Evolutionary conservation across 2,888 invertebrate species (phyloP), one percentile per base, ranked within the genome.

Genomic region (Coenonympha arcania): DNA sequence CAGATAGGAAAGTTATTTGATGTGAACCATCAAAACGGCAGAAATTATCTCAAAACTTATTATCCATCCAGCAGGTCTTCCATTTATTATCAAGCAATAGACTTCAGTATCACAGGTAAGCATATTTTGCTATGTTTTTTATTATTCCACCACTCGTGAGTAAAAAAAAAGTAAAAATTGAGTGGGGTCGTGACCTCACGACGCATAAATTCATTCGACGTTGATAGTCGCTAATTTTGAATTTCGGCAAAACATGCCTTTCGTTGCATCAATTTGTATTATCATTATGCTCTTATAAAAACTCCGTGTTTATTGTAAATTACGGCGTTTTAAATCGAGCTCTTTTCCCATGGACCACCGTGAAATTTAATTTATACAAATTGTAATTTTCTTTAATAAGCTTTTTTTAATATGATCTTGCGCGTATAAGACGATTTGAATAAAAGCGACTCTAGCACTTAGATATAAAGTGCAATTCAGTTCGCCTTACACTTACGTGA

Each of bases 231-330:
- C 33, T 39, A 15, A 46, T 46, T 46, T 46, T 9, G 30, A 46
- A 44, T 44, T 44, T 44, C 26, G 44, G 44, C 34, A 44, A 22
- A 16, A 16, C 24, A n/a, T 16, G 33, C 16, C 42, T 31, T 43
- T 43, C 42, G 16, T 44, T 30, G 30, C 28, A 30, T 41, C 41
- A 41, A 41, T 30, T 41, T 28, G 4, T 30, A n/a, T n/a, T n/a
- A 41, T 30, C 28, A 41, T 41, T 41, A 39, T 24, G 30, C 28
- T 41, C 18, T 41, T 30, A 30, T 30, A 41, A 41, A 11, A 41
- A 8, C 18, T n/a, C 19, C 28, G 6, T 30, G 41, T 41, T 41
- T 41, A 41, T 30, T 41, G 18, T 30, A 28, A 39, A 39, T 39
- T 39, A 39, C 24, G 24, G 39, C 15, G 22, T 39, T 39, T 24